These are phyloP conservation scores for Thinocorus orbignyianus DNA, from an alignment of 2,113 vertebrate genomes.

Conservation along the genomic window DNA sequence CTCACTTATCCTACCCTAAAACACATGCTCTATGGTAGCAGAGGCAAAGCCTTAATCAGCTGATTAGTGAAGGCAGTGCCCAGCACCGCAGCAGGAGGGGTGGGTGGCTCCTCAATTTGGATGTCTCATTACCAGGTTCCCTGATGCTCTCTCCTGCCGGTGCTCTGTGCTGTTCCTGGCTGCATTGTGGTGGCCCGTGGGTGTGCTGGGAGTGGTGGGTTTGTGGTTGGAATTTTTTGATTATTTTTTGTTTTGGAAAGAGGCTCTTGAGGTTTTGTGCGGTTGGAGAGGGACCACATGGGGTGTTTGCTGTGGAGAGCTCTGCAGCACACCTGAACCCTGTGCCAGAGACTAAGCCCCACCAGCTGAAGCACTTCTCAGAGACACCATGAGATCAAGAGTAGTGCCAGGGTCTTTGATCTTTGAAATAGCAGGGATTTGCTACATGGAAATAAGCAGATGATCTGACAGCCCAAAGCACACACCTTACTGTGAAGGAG, in stretches of 20 bases:
- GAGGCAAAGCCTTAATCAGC: not conserved
- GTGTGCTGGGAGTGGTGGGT: not conserved
- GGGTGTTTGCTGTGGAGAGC: not conserved
- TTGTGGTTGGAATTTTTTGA: not conserved
- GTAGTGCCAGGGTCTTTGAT: not conserved
- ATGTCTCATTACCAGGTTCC: not conserved
- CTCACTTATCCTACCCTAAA: not conserved
- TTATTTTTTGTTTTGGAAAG: not conserved
- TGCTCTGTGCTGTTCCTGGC: not conserved
- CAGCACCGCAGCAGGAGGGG: not conserved
- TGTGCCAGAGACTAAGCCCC: not conserved
- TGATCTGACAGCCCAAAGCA: not conserved
- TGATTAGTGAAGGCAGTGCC: fast-evolving
- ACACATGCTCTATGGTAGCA: not conserved
- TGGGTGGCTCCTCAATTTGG: fast-evolving
- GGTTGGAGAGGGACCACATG: fast-evolving
- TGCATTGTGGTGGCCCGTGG: not conserved
- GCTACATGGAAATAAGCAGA: not conserved
- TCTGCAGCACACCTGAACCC: not conserved
- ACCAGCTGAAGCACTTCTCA: not conserved
- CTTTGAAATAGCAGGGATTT: not conserved
- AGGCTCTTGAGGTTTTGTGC: not conserved
- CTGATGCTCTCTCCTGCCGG: not conserved
- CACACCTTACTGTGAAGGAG: not conserved
- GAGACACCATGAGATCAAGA: not conserved